These are phyloP conservation scores for Equus przewalskii DNA, from an alignment of 2,113 vertebrate genomes.

Conservation along the genomic window DNA sequence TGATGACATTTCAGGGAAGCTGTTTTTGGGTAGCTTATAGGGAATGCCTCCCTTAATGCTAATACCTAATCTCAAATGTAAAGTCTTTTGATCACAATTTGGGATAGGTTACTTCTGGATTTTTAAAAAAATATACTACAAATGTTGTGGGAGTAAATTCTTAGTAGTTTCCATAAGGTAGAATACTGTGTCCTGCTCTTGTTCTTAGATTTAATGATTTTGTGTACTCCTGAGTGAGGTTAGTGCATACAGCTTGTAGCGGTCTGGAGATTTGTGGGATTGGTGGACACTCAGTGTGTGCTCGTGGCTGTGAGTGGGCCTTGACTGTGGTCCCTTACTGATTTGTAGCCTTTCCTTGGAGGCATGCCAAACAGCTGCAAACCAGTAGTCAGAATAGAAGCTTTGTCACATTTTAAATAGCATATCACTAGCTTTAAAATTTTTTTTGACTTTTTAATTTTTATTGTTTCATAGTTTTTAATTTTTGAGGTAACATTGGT, in stretches of 20 bases:
- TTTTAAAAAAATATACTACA: background rate
- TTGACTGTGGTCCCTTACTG: background rate
- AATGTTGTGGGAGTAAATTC: background rate
- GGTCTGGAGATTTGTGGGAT: background rate
- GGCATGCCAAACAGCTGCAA: background rate
- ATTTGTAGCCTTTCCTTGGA: background rate
- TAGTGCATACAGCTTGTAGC: background rate
- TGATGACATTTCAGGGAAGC: slow-evolving; percentile 21
- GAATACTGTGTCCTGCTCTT: background rate
- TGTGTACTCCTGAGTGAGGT: background rate
- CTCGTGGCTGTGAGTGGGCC: background rate
- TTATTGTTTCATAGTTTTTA: too few species aligned
- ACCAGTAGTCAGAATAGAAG: background rate
- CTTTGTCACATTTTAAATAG: background rate
- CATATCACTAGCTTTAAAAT: slow-evolving; percentile 37
- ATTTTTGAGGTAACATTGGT: too few species aligned
- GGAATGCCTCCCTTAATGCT: background rate
- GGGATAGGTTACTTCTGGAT: background rate
- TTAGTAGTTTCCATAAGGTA: background rate
- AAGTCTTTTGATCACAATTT: background rate
- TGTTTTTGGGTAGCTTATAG: background rate
- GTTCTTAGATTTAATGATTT: background rate
- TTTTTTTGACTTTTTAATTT: too few species aligned
- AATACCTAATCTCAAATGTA: background rate
- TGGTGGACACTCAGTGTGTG: background rate